These are phyloP conservation scores for Oreamnos americanus DNA, from an alignment of 2,113 vertebrate genomes.

Conservation along the genomic window DNA sequence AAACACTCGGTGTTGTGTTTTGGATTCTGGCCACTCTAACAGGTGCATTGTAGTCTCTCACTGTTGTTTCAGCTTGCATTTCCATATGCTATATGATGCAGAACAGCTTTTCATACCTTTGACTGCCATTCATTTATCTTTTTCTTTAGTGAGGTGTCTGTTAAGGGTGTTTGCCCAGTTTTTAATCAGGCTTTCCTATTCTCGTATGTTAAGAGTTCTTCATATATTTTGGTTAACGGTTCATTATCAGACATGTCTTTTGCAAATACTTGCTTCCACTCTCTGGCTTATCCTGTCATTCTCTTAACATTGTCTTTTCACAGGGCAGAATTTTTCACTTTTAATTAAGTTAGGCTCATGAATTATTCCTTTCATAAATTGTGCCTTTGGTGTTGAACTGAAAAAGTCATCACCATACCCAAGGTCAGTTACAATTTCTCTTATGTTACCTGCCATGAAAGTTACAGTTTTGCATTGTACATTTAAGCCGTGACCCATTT, in stretches of 20 bases:
- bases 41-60: accelerated
- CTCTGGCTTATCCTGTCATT: neutral
- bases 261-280: neutral
- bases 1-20: no score
- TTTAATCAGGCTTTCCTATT: neutral
- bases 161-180: neutral
- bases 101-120: neutral
- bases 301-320: neutral
- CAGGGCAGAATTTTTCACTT: neutral
- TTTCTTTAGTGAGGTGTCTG: neutral
- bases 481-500: neutral
- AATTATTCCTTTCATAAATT: neutral
- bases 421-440: neutral
- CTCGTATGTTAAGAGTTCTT: neutral
- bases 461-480: neutral
- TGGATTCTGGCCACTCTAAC: neutral
- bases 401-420: neutral
- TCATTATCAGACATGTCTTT: neutral
- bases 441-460: neutral
- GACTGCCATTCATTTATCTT: neutral
- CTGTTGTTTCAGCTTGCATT: neutral
- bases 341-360: neutral
- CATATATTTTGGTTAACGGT: neutral
- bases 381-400: neutral
- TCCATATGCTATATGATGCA: neutral